Evolutionary conservation across 2,888 invertebrate genomes (phyloP).

Genomic region (Pyrrhia umbra): DNA sequence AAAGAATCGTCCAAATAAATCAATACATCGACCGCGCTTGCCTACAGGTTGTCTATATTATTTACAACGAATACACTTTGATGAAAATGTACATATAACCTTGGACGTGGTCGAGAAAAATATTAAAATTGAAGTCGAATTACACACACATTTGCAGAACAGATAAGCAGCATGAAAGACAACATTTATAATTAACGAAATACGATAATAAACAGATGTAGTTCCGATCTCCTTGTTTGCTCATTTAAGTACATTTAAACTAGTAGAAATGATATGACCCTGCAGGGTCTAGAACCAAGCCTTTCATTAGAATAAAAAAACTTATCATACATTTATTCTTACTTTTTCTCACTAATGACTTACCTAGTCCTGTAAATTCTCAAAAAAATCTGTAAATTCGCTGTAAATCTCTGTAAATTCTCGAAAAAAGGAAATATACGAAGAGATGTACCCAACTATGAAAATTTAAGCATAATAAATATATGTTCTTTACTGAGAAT

Average conservation of each 20-base stretch:
- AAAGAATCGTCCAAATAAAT: slow-evolving; percentile 79
- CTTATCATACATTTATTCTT: not conserved
- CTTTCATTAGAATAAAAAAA: not conserved
- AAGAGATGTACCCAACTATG: too few species aligned
- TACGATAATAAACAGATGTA: not conserved
- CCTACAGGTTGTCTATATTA: slow-evolving; percentile 63
- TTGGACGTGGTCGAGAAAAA: slow-evolving; percentile 10
- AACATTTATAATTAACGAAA: slow-evolving; percentile 21
- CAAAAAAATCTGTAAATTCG: too few species aligned
- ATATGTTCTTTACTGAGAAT: too few species aligned
- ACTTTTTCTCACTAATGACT: not conserved
- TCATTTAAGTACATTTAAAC: not conserved
- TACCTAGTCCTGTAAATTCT: too few species aligned
- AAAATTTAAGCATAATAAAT: too few species aligned
- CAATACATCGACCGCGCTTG: slow-evolving; percentile 76
- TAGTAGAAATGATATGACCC: not conserved
- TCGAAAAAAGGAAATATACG: too few species aligned
- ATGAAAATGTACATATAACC: slow-evolving; percentile 22
- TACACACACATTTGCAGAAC: slow-evolving; percentile 8
- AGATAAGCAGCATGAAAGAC: slow-evolving; percentile 36
- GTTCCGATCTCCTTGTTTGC: slow-evolving; percentile 5
- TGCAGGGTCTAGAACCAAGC: not conserved
- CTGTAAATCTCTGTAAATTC: too few species aligned
- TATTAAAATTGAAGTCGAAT: slow-evolving; percentile 3
- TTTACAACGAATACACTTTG: slow-evolving; percentile 24